phyloP scores from a whole-genome alignment of 2,797 vertebrate species.

The Clamator glandarius region DNA sequence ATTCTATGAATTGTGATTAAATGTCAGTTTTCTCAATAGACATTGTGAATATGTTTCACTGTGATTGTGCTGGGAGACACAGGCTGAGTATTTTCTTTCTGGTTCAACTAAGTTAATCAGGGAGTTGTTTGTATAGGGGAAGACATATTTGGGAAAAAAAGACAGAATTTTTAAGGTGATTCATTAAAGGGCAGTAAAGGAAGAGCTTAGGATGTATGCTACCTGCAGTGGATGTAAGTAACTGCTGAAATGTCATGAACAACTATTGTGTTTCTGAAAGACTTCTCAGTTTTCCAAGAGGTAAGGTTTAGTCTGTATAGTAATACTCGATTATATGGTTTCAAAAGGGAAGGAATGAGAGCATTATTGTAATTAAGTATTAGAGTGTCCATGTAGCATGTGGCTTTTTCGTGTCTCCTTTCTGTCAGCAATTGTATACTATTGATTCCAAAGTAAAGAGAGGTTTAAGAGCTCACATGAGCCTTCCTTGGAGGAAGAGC shows the following conservation, averaged over 20 bases:
- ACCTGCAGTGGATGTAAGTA: neutral
- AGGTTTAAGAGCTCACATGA: neutral
- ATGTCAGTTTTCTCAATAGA: neutral
- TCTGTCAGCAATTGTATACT: neutral
- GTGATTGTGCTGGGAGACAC: neutral
- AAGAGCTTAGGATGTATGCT: neutral
- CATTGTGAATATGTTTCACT: neutral
- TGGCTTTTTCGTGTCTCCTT: neutral
- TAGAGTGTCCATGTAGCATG: neutral
- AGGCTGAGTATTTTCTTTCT: neutral
- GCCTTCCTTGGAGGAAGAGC: neutral
- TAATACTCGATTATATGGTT: rapidly evolving
- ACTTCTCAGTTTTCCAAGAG: neutral
- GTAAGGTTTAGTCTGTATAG: neutral
- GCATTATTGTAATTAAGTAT: neutral
- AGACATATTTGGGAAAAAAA: neutral
- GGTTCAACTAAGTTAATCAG: neutral
- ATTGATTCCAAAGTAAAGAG: conserved; percentile 20
- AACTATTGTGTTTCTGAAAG: neutral
- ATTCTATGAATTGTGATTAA: neutral
- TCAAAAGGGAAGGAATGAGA: neutral
- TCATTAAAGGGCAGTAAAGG: neutral
- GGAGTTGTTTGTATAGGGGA: neutral
- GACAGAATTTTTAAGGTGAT: no score
- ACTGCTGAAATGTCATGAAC: neutral